These are phyloP conservation scores for Sebastes aleutianus DNA, from an alignment of 2,797 vertebrate genomes.

Conservation along the genomic window DNA sequence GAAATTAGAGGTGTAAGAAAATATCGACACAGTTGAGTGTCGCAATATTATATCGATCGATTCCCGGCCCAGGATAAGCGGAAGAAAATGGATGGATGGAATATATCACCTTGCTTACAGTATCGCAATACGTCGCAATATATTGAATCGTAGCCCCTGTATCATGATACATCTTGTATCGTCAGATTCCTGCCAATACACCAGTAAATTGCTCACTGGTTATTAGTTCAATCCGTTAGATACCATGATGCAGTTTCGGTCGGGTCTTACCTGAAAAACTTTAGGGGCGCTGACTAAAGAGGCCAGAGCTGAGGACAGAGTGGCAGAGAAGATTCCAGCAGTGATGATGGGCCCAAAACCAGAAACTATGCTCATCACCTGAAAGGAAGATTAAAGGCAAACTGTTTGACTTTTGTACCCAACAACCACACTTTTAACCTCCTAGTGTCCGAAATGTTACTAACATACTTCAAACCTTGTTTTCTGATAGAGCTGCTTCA, in stretches of 20 bases:
- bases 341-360: constrained; percentile 95
- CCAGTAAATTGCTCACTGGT: not conserved
- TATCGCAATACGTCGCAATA: no score
- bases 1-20: not conserved
- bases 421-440: not conserved
- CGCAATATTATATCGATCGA: not conserved
- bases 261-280: constrained; percentile 91
- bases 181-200: not conserved
- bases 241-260: not conserved
- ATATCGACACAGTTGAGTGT: not conserved
- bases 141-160: not conserved
- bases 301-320: constrained; percentile 96
- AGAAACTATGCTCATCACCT: constrained; percentile 96
- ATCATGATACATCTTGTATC: not conserved
- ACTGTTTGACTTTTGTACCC: not conserved
- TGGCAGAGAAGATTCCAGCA: constrained; percentile 98
- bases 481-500: not conserved
- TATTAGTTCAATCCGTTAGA: not conserved
- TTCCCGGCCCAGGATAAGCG: no score
- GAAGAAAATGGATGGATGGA: no score
- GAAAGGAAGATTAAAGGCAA: not conserved
- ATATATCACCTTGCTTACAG: no score
- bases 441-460: not conserved
- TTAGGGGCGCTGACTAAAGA: constrained; percentile 98
- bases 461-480: not conserved